Base-by-base conservation (phyloP, 2,888 invertebrate species). In the Corythucha ciliata region DNA sequence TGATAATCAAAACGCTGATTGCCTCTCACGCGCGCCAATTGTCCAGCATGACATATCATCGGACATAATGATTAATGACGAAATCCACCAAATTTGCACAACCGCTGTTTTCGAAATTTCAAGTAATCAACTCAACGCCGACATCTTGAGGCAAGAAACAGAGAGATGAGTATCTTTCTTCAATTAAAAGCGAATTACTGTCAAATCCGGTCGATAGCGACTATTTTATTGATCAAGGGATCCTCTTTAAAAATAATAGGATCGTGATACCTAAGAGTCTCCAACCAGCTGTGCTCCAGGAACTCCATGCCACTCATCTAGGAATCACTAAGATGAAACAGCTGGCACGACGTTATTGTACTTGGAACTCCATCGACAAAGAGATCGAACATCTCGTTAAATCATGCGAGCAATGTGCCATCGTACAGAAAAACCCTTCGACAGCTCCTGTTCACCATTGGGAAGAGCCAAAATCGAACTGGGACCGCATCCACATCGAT, bases 291-390 rank as follows among this genome's bases (percentile, higher is more conserved):
- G 37, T 47, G 12, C 14, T 47, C 16, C 12, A 33, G 18, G 37
- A 47, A 36, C 37, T 47, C 4, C 41, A 41, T 41, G n/a, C 7
- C 3, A 3, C 41, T 2, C 41, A 41, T 26, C 24, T 22, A n/a
- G 25, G 63, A 1, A 58, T 62, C 10, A 57, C 58, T 2, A 61
- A 60, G 29, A 64, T 62, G 59, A 63, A 64, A 44, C 37, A 54
- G 5, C 33, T 63, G 8, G 61, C 61, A 14, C 48, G 62, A 22
- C 56, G 57, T 3, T 61, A 61, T 44, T 57, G 61, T 16, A 62
- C 58, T 57, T 65, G 62, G 60, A n/a, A n/a, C n/a, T n/a, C n/a
- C n/a, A 49, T 61, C 2, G 62, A 64, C 39, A 39, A 37, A 29
- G 58, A 59, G 32, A 59, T 62, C 18, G 61, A 61, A 48, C 3